Base-by-base conservation (phyloP, 37 sponge, comb jelly and placozoan species). In the Aphrocallistes beatrix region DNA sequence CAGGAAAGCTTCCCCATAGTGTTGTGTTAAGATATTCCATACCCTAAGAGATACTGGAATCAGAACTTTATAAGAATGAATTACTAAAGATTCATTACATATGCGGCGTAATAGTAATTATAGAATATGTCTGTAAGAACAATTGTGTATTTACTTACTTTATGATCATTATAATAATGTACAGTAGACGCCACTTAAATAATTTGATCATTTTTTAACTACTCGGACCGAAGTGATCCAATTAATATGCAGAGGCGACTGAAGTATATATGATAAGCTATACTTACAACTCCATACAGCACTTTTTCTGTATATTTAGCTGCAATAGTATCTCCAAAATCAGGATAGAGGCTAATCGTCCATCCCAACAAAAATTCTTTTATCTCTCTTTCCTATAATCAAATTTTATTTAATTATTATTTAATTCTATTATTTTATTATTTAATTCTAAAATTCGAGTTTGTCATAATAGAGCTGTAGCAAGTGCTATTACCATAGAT, bases 261-360 rank as follows among this genome's bases (percentile, higher is more conserved):
- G n/a, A n/a, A n/a, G n/a, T 60, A 13, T 60, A 60, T 1, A 30
- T 60, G 25, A 6, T 25, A 60, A 19, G 3, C 10, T 60, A 28
- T 25, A 19, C 75, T 60, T 28, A 60, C 75, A 60, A 60, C 75
- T 60, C 75, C 75, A 60, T 60, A 60, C n/a, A 60, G n/a, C 8
- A 60, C 75, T 28, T 60, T 60, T 8, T 60, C 75, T 25, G 75
- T 30, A 60, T 60, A 60, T 13, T 28, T 28, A 60, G 34, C 34
- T 25, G 17, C 8, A 19, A 25, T 21, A 60, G 10, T 30, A 60
- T 6, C 45, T 25, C n/a, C 32, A 19, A 25, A 3, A 13, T 60
- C n/a, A 21, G 10, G 75, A 6, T 25, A 32, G 3, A 60, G 8
- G 34, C 21, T 13, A 21, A 25, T 6, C n/a, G 25, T 21, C 25